A percentile compares a stretch with the other conserved stretches of the same genome.
Conservation (phyloP, 2,888 invertebrate species). For the Yponomeuta plumbellus region DNA sequence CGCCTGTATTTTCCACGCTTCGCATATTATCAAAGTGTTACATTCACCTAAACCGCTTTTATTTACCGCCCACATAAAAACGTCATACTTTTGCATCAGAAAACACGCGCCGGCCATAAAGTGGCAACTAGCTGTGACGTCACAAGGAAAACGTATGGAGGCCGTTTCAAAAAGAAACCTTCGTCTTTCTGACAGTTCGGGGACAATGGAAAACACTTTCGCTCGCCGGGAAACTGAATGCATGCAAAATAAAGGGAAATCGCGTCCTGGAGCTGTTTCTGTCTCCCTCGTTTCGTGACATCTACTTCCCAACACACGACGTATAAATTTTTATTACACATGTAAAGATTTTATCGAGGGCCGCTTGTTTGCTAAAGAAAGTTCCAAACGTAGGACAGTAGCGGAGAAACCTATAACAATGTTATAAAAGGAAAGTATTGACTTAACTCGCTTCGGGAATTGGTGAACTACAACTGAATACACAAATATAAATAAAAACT, state of each 20-base stretch:
- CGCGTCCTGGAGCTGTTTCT: neutral
- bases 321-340: constrained; percentile 40
- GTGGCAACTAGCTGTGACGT: neutral
- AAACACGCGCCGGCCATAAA: constrained; percentile 27
- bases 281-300: neutral
- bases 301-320: constrained; percentile 22
- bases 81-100: constrained; percentile 23
- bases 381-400: constrained; percentile 26
- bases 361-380: constrained; percentile 43
- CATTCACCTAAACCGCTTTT: neutral
- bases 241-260: constrained; percentile 54
- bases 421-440: constrained; percentile 21
- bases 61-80: constrained; percentile 7
- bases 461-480: constrained; percentile 8
- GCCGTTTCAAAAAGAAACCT: constrained; percentile 21
- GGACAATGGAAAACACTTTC: constrained; percentile 69
- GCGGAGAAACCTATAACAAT: constrained; percentile 21
- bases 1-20: neutral
- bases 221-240: constrained; percentile 38
- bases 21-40: neutral
- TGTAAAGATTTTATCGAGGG: constrained; percentile 41
- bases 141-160: constrained; percentile 8
- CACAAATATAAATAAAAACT: constrained; percentile 5
- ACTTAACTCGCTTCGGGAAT: constrained; percentile 7
- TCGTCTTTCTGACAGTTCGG: constrained; percentile 47